Base-by-base conservation (phyloP, 2,113 vertebrate genomes). In the Spea multiplicata region DNA sequence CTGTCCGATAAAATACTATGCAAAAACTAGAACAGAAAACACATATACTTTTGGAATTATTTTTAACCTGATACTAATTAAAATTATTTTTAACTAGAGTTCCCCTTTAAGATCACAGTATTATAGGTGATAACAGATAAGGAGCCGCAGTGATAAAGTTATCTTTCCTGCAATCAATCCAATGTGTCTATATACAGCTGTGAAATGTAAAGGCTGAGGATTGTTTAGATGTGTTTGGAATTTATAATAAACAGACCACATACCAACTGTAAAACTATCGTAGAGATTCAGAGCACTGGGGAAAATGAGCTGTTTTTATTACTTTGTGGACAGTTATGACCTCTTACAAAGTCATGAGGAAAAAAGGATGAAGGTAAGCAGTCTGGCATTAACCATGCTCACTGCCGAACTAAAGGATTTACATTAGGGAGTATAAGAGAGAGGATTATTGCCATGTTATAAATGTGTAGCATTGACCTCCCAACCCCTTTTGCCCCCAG, bases 211-310 rank as follows among this genome's bases (percentile, higher is more conserved):
- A 67, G 62, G 70, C 44, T 59, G 67, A 53, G 16, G 5, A 73
- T 49, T 80, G 77, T 80, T 80, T 73, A 30, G 71, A 80, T 73
- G 46, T 80, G 71, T 80, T 80, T 67, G 77, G 64, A 80, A 72
- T 80, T 66, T 80, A 73, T 80, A 80, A 80, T 80, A 80, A 80
- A 80, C 77, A 80, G 77, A 80, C 71, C 77, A 80, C 77, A 80
- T 80, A 73, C 62, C 77, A 67, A 67, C 52, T 73, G 62, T 73
- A 80, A 67, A 50, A 44, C 62, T 57, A 73, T 73, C 67, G 62
- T 73, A 64, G 55, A 73, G 8, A 59, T 46, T 47, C 9, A 6
- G 69, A 72, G 62, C 5, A 8, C 44, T 59, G 71, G 12, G 44
- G n/a, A 61, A 59, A 49, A n/a, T 66, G 6, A 53, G 9, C 67